A percentile compares a stretch with the other conserved stretches of the same genome.
Conservation (phyloP, 2,113 vertebrate species). For the Zapornia atra region DNA sequence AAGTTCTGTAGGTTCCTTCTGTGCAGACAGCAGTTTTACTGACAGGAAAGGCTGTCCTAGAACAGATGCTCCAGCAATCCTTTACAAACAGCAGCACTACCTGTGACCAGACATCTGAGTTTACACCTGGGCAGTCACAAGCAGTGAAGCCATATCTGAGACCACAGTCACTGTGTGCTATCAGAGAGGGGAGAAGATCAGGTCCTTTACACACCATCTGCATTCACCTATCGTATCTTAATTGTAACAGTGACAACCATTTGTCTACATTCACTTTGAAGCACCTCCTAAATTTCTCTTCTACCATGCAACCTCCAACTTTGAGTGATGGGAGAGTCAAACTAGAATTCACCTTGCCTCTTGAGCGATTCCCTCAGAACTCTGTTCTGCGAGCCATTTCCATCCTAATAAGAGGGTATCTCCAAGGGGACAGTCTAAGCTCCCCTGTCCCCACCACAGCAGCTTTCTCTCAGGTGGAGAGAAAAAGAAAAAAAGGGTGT, state of each 20-base stretch:
- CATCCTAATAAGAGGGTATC: background rate
- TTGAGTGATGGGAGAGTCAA: background rate
- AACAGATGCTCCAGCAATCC: background rate
- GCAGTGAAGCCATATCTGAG: background rate
- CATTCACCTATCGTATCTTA: background rate
- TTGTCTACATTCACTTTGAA: background rate
- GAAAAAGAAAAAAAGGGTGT: background rate
- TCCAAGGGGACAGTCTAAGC: background rate
- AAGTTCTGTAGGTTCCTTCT: background rate
- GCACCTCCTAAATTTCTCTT: background rate
- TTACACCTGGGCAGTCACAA: background rate
- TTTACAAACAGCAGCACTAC: background rate
- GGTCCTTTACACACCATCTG: background rate
- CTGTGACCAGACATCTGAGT: background rate
- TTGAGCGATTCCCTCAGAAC: background rate
- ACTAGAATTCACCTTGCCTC: background rate
- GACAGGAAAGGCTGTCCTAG: background rate
- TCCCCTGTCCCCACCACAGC: background rate
- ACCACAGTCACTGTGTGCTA: background rate
- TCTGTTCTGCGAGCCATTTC: background rate
- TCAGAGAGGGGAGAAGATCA: background rate
- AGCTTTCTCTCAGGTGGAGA: background rate
- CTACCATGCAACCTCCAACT: background rate
- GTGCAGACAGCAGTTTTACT: background rate
- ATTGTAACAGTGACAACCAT: background rate